Conservation (phyloP, 23 tunicate genomes). For the Halocynthia aurantium region DNA sequence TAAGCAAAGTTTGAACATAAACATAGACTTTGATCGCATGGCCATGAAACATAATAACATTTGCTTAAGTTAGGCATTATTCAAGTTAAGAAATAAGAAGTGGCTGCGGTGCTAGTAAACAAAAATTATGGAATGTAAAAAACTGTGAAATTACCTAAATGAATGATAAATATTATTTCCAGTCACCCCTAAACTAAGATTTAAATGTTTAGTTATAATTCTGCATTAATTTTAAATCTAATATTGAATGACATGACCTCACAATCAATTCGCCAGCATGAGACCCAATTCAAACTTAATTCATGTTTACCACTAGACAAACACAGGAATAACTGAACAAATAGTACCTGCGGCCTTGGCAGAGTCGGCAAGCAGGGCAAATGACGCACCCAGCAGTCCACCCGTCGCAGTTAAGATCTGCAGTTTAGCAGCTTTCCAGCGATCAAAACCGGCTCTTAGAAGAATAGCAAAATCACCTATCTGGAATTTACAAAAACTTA, state of each 20-base stretch:
- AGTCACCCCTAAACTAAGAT: neutral
- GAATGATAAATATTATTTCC: neutral
- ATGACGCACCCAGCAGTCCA: constrained; percentile 56
- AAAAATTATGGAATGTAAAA: no score
- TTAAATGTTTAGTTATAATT: neutral
- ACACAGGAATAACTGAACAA: neutral
- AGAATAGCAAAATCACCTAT: constrained; percentile 92
- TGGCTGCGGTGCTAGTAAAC: no score
- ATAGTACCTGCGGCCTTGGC: constrained; percentile 39
- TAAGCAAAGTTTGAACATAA: no score
- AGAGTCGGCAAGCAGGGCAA: constrained; percentile 45
- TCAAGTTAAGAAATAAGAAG: no score
- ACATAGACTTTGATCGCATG: no score
- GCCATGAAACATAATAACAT: no score
- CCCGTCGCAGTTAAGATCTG: constrained; percentile 87
- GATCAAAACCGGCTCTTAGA: constrained; percentile 68
- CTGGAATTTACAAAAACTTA: constrained; percentile 16
- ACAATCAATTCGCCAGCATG: neutral
- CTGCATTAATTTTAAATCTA: neutral
- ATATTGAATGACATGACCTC: neutral
- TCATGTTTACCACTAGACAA: neutral
- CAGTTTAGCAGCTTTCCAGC: constrained; percentile 71
- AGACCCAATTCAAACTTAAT: neutral
- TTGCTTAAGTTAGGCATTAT: no score
- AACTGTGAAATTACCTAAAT: no score